Conservation (phyloP, 2,113 vertebrate genomes). For the Callopanchax toddi region DNA sequence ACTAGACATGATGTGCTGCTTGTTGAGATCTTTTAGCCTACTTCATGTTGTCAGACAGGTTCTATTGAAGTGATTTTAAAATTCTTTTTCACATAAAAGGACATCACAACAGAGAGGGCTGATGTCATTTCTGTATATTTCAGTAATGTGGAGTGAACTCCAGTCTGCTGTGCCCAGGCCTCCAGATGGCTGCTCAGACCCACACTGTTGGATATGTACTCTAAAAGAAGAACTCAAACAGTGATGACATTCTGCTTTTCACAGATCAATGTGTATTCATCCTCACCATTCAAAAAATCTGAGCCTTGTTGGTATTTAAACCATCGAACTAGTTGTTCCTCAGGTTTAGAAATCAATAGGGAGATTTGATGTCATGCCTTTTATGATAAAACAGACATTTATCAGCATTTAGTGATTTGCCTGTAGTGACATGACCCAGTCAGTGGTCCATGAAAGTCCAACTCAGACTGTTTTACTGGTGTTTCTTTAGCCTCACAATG, state of each 20-base stretch:
- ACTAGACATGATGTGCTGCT: too few relatives aligned
- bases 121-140: too few relatives aligned
- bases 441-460: constrained; percentile 43
- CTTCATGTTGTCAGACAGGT: too few relatives aligned
- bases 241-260: background rate
- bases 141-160: constrained; percentile 2
- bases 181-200: constrained; percentile 44
- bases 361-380: background rate
- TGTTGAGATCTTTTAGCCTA: too few relatives aligned
- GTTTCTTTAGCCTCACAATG: constrained; percentile 39
- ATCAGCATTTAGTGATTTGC: background rate
- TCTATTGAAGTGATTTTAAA: too few relatives aligned
- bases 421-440: too few relatives aligned
- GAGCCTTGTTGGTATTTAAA: too few relatives aligned
- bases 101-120: too few relatives aligned
- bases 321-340: too few relatives aligned
- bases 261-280: constrained; percentile 18
- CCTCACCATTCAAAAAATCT: too few relatives aligned
- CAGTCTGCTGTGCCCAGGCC: background rate
- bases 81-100: too few relatives aligned
- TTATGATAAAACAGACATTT: background rate
- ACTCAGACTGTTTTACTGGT: constrained; percentile 15
- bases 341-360: too few relatives aligned
- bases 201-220: constrained; percentile 23
- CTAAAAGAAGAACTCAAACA: constrained; percentile 19